Base-by-base conservation (phyloP, 2,888 invertebrate genomes). In the Luperina testacea region DNA sequence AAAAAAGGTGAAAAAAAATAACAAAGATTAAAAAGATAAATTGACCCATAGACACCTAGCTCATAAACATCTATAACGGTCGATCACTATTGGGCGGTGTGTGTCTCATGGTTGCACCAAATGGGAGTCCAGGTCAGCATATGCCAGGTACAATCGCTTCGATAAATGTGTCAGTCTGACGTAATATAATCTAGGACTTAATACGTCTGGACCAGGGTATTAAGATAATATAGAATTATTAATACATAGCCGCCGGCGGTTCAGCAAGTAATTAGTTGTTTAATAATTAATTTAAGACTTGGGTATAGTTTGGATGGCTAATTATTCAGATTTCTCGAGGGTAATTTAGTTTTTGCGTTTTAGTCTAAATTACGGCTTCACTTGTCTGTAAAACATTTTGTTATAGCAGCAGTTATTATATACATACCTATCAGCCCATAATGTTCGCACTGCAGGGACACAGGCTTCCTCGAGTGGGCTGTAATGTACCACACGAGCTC, bases 181-280 rank as follows among this genome's bases (percentile, higher is more conserved):
- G 11, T 32, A 11, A 15, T 57, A 20, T 67, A 24, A 24, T 27
- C 65, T 0, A 63, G 42, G 32, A 48, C 9, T 64, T 63, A 15
- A 38, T 38, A 59, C 32, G n/a, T 65, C 42, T 69, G 57, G n/a
- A 64, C 32, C 32, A 11, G 63, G 24, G 38, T 38, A 53, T 57
- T 48, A 53, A 48, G 51, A 70, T 73, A 69, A 72, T 45, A 65
- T 77, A 45, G 71, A 84, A 82, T 87, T 85, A 82, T 85, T 80
- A 81, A 85, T 74, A 72, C 64, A 67, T 15, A 65, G 70, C 75
- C 74, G 67, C 45, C 32, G 45, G 74, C 68, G 65, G 75, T 82
- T 80, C 53, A 48, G 48, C 69, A 87, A 77, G 78, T 76, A 76
- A 77, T 84, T 71, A 68, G 20, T 85, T 70, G 70, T 81, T 84